Percentiles rank a stretch among this genome's conserved stretches.
phyloP scores from a whole-genome alignment of 2,113 vertebrate genomes.

The Columba livia region DNA sequence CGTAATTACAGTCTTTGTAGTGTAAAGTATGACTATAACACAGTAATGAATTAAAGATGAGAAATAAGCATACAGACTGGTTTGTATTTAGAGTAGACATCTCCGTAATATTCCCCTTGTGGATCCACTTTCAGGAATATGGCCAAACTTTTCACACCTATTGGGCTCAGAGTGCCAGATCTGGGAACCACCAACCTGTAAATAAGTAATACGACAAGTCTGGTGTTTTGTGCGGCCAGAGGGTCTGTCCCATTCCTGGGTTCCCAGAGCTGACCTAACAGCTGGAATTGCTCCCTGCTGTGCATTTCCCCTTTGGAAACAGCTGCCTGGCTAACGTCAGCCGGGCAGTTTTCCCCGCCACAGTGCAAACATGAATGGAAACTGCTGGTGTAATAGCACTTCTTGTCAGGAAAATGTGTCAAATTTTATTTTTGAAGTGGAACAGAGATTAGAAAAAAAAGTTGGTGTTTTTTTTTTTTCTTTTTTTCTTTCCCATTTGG shows the following conservation, averaged over 20 bases:
- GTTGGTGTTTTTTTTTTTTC: neutral
- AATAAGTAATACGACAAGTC: neutral
- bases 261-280: neutral
- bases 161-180: neutral
- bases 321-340: neutral
- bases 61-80: neutral
- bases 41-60: neutral
- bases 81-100: neutral
- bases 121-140: neutral
- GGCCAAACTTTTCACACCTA: neutral
- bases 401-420: neutral
- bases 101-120: neutral
- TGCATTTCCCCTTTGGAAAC: neutral
- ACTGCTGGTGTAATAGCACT: neutral
- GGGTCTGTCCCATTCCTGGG: neutral
- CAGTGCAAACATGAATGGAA: neutral
- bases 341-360: neutral
- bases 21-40: neutral
- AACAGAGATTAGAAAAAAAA: neutral
- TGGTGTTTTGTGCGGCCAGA: neutral
- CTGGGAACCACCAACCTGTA: neutral
- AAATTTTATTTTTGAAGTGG: neutral
- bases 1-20: neutral
- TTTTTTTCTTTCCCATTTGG: neutral
- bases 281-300: neutral